Base-by-base conservation (phyloP, 2,888 invertebrate species). In the Lepidocyrtoides sp. region DNA sequence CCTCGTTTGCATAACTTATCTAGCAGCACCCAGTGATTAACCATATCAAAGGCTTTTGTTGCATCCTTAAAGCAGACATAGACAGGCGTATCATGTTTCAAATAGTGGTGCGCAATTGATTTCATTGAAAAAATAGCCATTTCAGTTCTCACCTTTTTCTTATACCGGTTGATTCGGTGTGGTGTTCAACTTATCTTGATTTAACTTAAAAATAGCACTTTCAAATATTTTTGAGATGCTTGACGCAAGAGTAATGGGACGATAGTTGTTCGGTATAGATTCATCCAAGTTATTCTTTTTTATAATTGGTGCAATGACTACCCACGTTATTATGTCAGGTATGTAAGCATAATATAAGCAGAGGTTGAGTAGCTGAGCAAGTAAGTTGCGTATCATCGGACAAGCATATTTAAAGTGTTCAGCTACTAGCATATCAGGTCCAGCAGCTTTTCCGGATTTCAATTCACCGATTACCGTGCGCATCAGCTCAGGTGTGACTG, bases 191-290 rank as follows among this genome's bases (percentile, higher is more conserved):
- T 79, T 29, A 26, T 20, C n/a, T n/a, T 14, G 1, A 20, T 60
- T 26, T 41, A 20, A 1, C 1, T 86, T 41, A 4, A 14, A 17
- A n/a, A 86, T 54, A 0, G 75, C 0, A 29, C 7, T 0, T 41
- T 88, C 88, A 26, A 88, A 51, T 0, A 88, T 14, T 66, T 88
- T 81, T 0, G 88, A 88, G 1, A 81, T 32, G 2, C 48, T n/a
- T 0, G 79, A 26, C 0, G 88, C 63, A 4, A 88, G 36, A 2
- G 88, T 81, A 14, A 88, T 88, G 0, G 79, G 88, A 0, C 88
- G 26, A 41, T 85, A 85, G n/a, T 85, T 85, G 14, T 51, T 81
- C 0, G 8, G 14, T 7, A 20, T 20, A 0, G 66, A 14, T 0
- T 36, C 12, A 17, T 88, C 88, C 5, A 88, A n/a, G 1, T 36